Conservation (phyloP, 1,140 invertebrate genomes). For the Pseudomyrmex cubaensis region DNA sequence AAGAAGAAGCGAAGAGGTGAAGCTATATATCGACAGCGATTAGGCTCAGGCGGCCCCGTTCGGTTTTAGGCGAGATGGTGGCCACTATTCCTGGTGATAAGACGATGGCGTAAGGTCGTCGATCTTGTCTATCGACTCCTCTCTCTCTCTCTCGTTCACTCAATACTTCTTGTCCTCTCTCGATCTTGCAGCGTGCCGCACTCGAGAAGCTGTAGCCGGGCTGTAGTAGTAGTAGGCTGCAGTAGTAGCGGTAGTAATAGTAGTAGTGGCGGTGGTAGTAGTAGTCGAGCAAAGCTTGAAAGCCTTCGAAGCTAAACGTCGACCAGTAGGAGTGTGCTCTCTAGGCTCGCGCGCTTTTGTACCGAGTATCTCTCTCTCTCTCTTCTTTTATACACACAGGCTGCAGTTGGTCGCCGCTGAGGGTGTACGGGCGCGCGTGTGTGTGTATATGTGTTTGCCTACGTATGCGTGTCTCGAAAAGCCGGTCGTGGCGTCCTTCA, state of each 20-base stretch:
- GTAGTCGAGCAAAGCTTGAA: constrained; percentile 71
- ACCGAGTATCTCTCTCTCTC: constrained; percentile 45
- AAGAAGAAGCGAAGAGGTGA: constrained; percentile 24
- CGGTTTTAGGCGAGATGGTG: constrained; percentile 55
- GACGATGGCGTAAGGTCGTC: constrained; percentile 26
- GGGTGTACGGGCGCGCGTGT: constrained; percentile 36
- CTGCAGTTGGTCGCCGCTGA: constrained; percentile 42
- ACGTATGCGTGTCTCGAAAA: constrained; percentile 65
- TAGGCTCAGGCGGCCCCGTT: constrained; percentile 50
- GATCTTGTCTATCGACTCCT: constrained; percentile 47
- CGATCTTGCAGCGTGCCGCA: constrained; percentile 57
- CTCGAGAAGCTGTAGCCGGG: constrained; percentile 40
- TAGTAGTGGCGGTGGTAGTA: constrained; percentile 1
- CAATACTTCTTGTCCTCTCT: constrained; percentile 38
- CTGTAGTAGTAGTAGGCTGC: constrained; percentile 45
- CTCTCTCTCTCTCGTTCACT: constrained; percentile 13
- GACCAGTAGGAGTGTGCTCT: constrained; percentile 60
- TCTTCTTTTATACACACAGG: constrained; percentile 50
- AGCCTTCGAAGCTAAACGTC: constrained; percentile 74
- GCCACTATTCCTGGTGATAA: constrained; percentile 26
- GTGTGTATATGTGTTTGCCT: constrained; percentile 19
- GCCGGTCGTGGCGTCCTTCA: constrained; percentile 70
- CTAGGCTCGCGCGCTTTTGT: constrained; percentile 58
- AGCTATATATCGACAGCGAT: constrained; percentile 60
- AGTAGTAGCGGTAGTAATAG: not conserved